Evolutionary conservation across 2,113 vertebrate genomes (phyloP).

Genomic region (Jacana jacana): DNA sequence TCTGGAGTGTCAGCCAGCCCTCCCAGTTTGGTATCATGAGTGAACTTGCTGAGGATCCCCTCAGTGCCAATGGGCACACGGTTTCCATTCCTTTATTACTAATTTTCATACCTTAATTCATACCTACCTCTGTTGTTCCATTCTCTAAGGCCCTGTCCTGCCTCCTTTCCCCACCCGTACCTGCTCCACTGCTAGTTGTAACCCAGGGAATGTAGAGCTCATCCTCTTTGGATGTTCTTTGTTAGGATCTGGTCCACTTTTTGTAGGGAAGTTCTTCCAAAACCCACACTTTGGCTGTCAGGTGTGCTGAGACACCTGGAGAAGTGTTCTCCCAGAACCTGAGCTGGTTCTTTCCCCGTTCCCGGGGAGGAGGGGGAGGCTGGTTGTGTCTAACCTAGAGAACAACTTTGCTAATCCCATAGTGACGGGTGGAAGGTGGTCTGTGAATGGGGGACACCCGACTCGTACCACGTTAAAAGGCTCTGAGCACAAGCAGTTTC

Average conservation of each 20-base stretch:
- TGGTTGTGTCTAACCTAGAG: background rate
- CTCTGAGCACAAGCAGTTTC: background rate
- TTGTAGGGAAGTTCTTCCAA: background rate
- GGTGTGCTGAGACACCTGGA: background rate
- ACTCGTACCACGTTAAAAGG: background rate
- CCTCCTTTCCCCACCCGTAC: background rate
- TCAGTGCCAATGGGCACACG: too few relatives aligned
- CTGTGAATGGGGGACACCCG: background rate
- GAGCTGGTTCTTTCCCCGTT: background rate
- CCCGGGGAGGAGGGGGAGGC: too few relatives aligned
- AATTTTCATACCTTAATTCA: background rate
- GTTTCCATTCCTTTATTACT: background rate
- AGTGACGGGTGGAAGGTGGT: background rate
- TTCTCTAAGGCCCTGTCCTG: background rate
- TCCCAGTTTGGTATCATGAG: too few relatives aligned
- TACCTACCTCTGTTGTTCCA: fast-evolving
- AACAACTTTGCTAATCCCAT: background rate
- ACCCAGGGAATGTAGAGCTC: background rate
- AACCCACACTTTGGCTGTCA: background rate
- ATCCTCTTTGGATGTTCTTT: background rate
- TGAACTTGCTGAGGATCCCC: too few relatives aligned
- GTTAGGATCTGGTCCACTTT: background rate
- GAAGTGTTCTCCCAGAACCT: too few relatives aligned
- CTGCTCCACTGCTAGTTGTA: background rate
- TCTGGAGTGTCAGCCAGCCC: too few relatives aligned